Conservation (phyloP, 2,888 invertebrate species). For the Cremastinae sp. region DNA sequence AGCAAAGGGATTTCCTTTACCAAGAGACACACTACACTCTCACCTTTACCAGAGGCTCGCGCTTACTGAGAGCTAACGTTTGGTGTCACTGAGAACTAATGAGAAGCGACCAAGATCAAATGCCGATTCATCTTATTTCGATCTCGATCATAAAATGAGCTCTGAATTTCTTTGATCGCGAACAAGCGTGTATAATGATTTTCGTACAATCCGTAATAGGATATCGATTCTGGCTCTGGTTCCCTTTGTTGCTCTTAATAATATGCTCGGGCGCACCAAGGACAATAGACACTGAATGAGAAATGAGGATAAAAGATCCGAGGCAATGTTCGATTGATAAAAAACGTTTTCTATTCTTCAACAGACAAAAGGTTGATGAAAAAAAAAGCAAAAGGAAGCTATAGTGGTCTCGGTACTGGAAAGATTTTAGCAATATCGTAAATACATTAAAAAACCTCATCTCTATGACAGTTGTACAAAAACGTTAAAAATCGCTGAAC, state of each 20-base stretch:
- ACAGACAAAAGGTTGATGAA: too few species aligned
- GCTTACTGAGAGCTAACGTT: not conserved
- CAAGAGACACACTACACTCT: slow-evolving; percentile 19
- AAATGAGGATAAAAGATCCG: slow-evolving; percentile 5
- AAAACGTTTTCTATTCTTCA: not conserved
- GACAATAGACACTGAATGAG: not conserved
- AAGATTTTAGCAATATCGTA: too few species aligned
- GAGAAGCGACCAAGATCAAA: slow-evolving; percentile 4
- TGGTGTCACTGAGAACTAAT: too few species aligned
- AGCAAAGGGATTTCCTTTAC: slow-evolving; percentile 45
- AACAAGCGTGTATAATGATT: slow-evolving; percentile 49
- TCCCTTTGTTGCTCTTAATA: not conserved
- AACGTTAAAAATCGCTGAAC: too few species aligned
- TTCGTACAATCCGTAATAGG: slow-evolving; percentile 10
- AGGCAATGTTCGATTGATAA: not conserved
- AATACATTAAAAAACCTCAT: too few species aligned
- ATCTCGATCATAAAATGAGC: slow-evolving; percentile 38
- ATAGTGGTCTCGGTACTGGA: too few species aligned
- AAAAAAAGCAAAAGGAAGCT: too few species aligned
- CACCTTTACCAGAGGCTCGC: not conserved
- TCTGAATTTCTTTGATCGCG: slow-evolving; percentile 47
- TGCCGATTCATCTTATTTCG: slow-evolving; percentile 51
- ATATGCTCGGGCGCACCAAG: slow-evolving; percentile 3
- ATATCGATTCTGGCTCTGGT: slow-evolving; percentile 6
- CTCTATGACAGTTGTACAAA: too few species aligned